Base-by-base conservation (phyloP, 2,797 vertebrate genomes). In the Oreochromis mossambicus region DNA sequence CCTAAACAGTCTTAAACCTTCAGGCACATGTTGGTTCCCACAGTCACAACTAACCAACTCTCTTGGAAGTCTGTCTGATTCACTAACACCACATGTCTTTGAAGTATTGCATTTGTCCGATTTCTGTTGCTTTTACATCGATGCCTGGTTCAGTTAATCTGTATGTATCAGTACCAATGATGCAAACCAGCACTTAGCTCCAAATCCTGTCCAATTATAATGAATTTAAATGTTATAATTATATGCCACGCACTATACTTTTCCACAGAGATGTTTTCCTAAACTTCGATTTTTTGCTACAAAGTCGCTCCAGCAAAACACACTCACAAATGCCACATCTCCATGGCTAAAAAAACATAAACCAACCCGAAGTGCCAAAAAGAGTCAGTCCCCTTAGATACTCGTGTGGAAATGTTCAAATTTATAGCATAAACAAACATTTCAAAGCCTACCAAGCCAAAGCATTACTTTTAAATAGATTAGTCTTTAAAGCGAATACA, bases 401-500 rank as follows among this genome's bases (percentile, higher is more conserved):
- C 26, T 3, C 1, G 0, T 34, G 43, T 50, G 29, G 46, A 73
- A 48, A 48, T 19, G 1, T 11, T 9, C 24, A 0, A 17, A 50
- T 50, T 50, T 8, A 34, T 32, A 34, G 17, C 9, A 50, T n/a
- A 50, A 75, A 75, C 17, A 32, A 73, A 73, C 43, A 48, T 73
- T 32, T 50, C 7, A 73, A 73, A 19, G 1, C 68, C 24, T 73
- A 5, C 2, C 4, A 29, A 63, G 61, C 61, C 43, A 48, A 63
- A 63, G 19, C 58, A 48, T 48, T 48, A 29, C 41, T 32, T 70
- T 70, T 70, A 46, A 26, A 70, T 29, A 73, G 13, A 68, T 43
- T 68, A 68, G 21, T 7, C 24, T 73, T n/a, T 73, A 19, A 73
- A 7, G 6, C 41, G 46, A 70, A 68, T 68, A n/a, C 3, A 24